Evolutionary conservation across 2,113 vertebrate species (phyloP), one percentile per base, ranked within the genome.

Genomic region (Sula dactylatra): DNA sequence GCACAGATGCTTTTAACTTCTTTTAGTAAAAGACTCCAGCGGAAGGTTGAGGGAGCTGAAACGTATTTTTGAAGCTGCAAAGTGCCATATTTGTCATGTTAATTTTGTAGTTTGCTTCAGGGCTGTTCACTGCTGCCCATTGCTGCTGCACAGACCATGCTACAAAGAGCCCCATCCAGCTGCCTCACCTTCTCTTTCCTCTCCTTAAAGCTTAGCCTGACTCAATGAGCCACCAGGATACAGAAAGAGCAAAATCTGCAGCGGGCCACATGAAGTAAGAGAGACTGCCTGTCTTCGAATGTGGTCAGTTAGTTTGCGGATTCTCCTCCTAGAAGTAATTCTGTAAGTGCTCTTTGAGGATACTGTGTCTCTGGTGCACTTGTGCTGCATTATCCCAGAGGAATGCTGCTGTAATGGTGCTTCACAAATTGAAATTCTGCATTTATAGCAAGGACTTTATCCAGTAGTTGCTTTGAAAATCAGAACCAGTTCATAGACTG

Each of bases 171-270:
- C 25, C 25, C 47, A 5, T 27, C 25, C 25, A 25, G 29, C 36
- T 56, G 54, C 61, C 67, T 45, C 44, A 12, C 42, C 31, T 55
- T 55, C 40, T 77, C 38, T 52, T 59, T 72, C 13, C 27, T 38
- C 21, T 59, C 34, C 24, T 4, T 21, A 12, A 38, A 78, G 50
- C 58, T 62, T n/a, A 36, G 14, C 10, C 20, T 11, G 11, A 5
- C 20, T 55, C 0, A 0, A 7, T 44, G 69, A 50, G 66, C 50
- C 15, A 31, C 16, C 24, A 9, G 24, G 16, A 29, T 29, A 15
- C 9, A 26, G 47, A 21, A 27, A 9, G 56, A 58, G 45, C 16
- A 32, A n/a, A 65, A 52, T 11, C 64, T 66, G 34, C 18, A 42
- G 62, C 44, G 32, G 26, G 56, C 22, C 16, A 16, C 2, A 0